phyloP scores from a whole-genome alignment of 2,113 vertebrate species.

The Geococcyx californianus region DNA sequence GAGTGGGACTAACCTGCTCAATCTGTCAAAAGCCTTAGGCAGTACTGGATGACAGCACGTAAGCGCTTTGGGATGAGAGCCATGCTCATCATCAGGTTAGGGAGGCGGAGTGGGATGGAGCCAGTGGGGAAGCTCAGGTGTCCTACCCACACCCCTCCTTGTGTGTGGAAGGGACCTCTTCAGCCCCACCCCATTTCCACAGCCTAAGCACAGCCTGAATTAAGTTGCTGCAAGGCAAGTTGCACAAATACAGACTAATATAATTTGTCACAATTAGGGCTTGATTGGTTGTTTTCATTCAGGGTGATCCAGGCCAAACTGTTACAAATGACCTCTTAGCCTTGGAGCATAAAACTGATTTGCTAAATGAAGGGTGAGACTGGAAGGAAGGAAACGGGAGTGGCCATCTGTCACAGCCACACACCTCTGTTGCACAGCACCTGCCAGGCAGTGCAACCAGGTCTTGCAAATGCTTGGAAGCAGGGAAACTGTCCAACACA shows the following conservation, averaged over 20 bases:
- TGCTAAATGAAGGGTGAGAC: background rate
- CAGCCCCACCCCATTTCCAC: background rate
- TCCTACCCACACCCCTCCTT: background rate
- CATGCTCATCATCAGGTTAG: fast-evolving
- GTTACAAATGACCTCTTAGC: conserved; percentile 33
- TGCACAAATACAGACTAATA: conserved; percentile 33
- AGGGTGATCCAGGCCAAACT: background rate
- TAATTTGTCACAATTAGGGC: conserved; percentile 61
- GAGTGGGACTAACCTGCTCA: background rate
- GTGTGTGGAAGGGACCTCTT: fast-evolving
- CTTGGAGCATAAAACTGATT: background rate
- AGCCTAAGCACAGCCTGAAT: background rate
- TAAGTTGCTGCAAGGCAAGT: background rate
- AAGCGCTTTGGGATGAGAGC: background rate
- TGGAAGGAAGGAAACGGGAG: background rate
- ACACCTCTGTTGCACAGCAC: background rate
- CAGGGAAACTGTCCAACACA: background rate
- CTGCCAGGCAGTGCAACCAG: fast-evolving
- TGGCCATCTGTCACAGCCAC: fast-evolving
- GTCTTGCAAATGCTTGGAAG: background rate
- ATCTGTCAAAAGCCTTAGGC: background rate
- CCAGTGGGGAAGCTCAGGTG: background rate
- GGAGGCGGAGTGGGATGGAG: background rate
- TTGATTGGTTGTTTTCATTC: conserved; percentile 56
- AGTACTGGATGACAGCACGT: background rate